These are phyloP conservation scores for Heliconius ismenius DNA, from an alignment of 2,888 invertebrate species.

Conservation along the genomic window DNA sequence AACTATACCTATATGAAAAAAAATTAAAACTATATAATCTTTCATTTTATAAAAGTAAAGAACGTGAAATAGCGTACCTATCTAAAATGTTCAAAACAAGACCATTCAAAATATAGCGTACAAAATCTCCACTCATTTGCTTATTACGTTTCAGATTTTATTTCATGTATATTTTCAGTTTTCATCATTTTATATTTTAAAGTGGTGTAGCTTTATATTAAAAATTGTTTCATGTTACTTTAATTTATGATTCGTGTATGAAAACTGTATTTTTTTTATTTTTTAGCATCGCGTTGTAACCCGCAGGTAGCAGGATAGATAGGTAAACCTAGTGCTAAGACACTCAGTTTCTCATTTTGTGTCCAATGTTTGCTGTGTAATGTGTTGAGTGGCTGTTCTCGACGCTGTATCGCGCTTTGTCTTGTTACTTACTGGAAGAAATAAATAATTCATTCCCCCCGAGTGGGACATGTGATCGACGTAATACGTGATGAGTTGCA, in stretches of 20 bases:
- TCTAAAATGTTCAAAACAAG: slow-evolving; percentile 3
- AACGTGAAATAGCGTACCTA: neutral
- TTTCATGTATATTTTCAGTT: neutral
- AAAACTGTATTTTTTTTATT: neutral
- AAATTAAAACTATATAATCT: neutral
- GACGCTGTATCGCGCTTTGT: too few relatives aligned
- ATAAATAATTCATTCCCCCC: too few relatives aligned
- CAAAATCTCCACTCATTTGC: slow-evolving; percentile 18
- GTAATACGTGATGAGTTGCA: too few relatives aligned
- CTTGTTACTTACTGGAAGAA: too few relatives aligned
- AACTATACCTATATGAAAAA: neutral
- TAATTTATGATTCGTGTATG: neutral
- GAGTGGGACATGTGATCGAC: too few relatives aligned
- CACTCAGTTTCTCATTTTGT: neutral
- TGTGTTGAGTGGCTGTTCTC: too few relatives aligned
- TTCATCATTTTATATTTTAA: slow-evolving; percentile 44
- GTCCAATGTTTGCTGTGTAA: too few relatives aligned
- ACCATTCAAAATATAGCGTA: neutral
- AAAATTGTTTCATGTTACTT: neutral
- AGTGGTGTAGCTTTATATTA: neutral
- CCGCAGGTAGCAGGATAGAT: neutral
- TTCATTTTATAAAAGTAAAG: neutral
- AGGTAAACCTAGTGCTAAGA: neutral
- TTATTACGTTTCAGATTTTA: slow-evolving; percentile 13
- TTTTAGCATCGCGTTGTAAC: neutral